Evolutionary conservation across 2,113 vertebrate species (phyloP).

Genomic region (Plotosus lineatus): DNA sequence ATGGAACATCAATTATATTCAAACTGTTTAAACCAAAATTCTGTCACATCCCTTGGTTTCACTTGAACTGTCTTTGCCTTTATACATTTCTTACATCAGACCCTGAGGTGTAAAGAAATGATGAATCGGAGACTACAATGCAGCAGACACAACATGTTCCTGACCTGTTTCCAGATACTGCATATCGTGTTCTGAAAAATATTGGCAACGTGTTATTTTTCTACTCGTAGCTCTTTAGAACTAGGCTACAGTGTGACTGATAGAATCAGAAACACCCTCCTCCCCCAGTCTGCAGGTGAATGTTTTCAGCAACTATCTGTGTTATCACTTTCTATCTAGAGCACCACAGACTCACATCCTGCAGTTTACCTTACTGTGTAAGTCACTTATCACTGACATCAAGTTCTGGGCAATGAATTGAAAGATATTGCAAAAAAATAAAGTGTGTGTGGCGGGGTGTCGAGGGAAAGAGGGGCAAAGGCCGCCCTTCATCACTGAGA

Average conservation of each 20-base stretch:
- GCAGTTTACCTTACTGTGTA: not conserved
- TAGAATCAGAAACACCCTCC: conserved; percentile 1
- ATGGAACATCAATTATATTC: no score
- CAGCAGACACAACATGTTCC: not conserved
- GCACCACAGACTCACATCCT: not conserved
- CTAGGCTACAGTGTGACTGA: conserved; percentile 3
- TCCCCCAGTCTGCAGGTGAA: not conserved
- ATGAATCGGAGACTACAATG: not conserved
- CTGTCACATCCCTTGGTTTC: no score
- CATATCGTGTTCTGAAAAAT: not conserved
- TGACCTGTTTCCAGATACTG: conserved; percentile 5
- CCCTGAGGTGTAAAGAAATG: no score
- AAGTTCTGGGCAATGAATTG: not conserved
- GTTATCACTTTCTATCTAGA: conserved; percentile 8
- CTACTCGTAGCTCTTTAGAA: not conserved
- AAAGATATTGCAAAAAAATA: not conserved
- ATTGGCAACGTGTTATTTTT: not conserved
- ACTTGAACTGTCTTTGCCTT: no score
- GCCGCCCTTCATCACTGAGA: no score
- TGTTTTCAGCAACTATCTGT: not conserved
- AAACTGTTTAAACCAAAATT: no score
- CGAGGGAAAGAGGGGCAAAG: no score
- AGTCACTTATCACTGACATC: not conserved
- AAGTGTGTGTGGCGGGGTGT: no score
- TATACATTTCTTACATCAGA: no score